Conservation (phyloP, 2,113 vertebrate genomes). For the Otocyon megalotis region DNA sequence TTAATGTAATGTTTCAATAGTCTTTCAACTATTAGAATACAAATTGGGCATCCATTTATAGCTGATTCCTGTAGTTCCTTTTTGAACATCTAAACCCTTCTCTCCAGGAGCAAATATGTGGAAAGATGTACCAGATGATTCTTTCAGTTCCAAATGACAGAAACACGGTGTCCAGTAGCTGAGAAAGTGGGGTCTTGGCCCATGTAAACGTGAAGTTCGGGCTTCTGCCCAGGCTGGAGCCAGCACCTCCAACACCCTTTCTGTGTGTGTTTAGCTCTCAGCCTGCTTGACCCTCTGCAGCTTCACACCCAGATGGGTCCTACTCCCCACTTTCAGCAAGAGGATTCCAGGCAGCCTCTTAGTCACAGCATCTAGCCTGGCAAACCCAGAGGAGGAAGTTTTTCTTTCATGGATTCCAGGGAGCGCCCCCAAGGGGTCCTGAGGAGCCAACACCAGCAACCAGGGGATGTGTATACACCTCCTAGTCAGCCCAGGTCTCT, state of each 20-base stretch:
- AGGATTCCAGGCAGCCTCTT: not conserved
- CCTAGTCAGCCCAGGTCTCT: not conserved
- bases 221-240: not conserved
- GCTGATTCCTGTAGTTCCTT: not conserved
- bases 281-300: not conserved
- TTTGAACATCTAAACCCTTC: not conserved
- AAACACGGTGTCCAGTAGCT: not conserved
- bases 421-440: not conserved
- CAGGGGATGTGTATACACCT: accelerated
- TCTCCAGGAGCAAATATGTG: not conserved
- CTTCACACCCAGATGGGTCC: not conserved
- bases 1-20: not conserved
- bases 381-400: not conserved
- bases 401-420: not conserved
- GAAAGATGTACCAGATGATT: not conserved
- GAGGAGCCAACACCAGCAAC: not conserved
- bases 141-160: not conserved
- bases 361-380: not conserved
- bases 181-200: not conserved
- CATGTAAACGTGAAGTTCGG: accelerated
- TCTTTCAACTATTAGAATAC: not conserved
- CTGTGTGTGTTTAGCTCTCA: not conserved
- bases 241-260: not conserved
- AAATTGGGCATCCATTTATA: not conserved
- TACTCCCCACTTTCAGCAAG: not conserved